Base-by-base conservation (phyloP, 2,113 vertebrate species). In the Isurus oxyrinchus region DNA sequence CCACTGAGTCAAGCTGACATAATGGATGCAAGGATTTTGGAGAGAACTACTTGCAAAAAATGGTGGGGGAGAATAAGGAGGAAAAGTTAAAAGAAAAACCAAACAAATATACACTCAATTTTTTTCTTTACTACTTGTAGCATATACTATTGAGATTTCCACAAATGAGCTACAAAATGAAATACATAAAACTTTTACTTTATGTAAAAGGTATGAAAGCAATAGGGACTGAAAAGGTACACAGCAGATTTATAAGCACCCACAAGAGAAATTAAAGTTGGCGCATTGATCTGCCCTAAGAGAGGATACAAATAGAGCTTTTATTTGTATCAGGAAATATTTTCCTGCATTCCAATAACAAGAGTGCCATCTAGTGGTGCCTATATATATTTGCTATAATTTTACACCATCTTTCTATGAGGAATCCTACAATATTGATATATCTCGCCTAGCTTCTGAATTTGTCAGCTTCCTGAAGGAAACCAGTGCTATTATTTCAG, bases 291-390 rank as follows among this genome's bases (percentile, higher is more conserved):
- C 55, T 23, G 23, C 7, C 21, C 88, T n/a, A 13, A 19, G 88
- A 19, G 61, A 61, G 0, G 5, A 93, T 7, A n/a, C 19, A 57
- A 25, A 10, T 55, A 7, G 11, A 88, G 31, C 27, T 7, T 35
- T 76, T 11, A 84, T 6, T 84, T 3, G 1, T 63, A 35, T 91
- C 16, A 23, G 90, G 61, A 63, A 61, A 49, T 35, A 76, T 49
- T 90, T 87, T 90, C 27, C 13, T 57, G 55, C 23, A 88, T 93
- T 6, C 31, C 57, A 93, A 61, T 61, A 61, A 61, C 57, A 59
- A 61, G 88, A 63, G 3, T 94, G 90, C 90, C 90, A 93, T 93
- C 90, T 93, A 93, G 57, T 93, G 90, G 57, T 93, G 59, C 11
- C 59, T 63, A 93, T 3, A 21, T 90, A 31, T 55, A 55, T 55